A percentile compares a stretch with the other conserved stretches of the same genome.
phyloP scores from a whole-genome alignment of 2,113 vertebrate genomes.

The Phaethornis superciliosus region DNA sequence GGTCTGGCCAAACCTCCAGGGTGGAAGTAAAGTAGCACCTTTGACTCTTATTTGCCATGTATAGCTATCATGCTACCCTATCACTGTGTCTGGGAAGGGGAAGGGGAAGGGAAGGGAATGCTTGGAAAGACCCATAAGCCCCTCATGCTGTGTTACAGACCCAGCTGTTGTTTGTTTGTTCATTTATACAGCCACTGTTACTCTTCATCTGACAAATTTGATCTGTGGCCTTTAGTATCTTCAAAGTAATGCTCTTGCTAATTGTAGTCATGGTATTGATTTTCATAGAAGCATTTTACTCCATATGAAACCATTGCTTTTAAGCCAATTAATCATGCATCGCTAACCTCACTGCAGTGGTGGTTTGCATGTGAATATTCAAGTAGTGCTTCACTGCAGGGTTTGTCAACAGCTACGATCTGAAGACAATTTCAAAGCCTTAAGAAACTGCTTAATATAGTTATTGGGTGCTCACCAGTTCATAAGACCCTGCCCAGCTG shows the following conservation, averaged over 20 bases:
- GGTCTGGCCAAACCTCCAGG: background rate
- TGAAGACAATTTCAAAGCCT: slow-evolving; percentile 45
- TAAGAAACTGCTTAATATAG: slow-evolving; percentile 48
- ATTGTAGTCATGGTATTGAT: slow-evolving; percentile 74
- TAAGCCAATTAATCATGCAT: slow-evolving; percentile 55
- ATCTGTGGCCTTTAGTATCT: slow-evolving; percentile 70
- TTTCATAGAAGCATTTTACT: slow-evolving; percentile 71
- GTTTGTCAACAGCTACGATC: slow-evolving; percentile 50
- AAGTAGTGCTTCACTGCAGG: slow-evolving; percentile 12
- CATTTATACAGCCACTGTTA: background rate
- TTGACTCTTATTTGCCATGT: background rate
- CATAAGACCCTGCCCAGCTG: slow-evolving; percentile 36
- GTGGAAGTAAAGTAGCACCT: background rate
- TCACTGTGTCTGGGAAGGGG: background rate
- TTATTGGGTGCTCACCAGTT: slow-evolving; percentile 54
- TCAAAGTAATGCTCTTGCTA: slow-evolving; percentile 69
- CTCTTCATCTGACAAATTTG: slow-evolving; percentile 51
- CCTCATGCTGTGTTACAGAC: background rate
- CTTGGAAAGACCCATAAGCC: background rate
- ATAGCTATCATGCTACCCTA: background rate
- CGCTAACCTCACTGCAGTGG: slow-evolving; percentile 11
- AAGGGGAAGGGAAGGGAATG: background rate
- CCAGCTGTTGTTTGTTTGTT: slow-evolving; percentile 27
- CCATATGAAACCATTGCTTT: slow-evolving; percentile 55
- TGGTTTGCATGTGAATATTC: slow-evolving; percentile 51